Percentiles rank a stretch among this genome's conserved stretches.
Conservation (phyloP, 2,888 invertebrate genomes). For the Microctonus brassicae region DNA sequence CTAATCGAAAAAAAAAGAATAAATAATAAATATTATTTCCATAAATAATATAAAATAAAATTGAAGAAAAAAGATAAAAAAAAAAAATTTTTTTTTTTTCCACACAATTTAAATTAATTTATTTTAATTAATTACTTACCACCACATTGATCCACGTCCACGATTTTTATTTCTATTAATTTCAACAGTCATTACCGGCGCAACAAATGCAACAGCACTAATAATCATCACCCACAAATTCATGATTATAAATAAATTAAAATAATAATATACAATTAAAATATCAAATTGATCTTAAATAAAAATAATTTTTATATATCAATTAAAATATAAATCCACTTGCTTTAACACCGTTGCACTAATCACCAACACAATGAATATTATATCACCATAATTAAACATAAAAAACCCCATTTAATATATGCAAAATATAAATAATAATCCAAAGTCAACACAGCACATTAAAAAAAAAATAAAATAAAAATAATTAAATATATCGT, state of each 20-base stretch:
- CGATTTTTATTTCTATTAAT: conserved; percentile 74
- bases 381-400: neutral
- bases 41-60: too few species aligned
- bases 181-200: conserved; percentile 69
- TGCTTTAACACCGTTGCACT: neutral
- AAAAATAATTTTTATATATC: too few species aligned
- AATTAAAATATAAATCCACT: neutral
- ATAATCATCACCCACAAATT: conserved; percentile 64
- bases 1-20: too few species aligned
- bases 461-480: too few species aligned
- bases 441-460: too few species aligned
- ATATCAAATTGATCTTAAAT: neutral
- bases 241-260: conserved; percentile 46
- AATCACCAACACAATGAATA: neutral
- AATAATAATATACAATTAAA: neutral
- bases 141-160: conserved; percentile 93
- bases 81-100: too few species aligned
- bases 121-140: conserved; percentile 75
- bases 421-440: neutral
- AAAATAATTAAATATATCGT: too few species aligned
- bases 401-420: neutral
- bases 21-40: too few species aligned
- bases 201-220: conserved; percentile 71
- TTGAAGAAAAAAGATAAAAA: too few species aligned
- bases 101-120: neutral